Conservation (phyloP, 2,888 invertebrate genomes). For the Nemotelus nigrinus region DNA sequence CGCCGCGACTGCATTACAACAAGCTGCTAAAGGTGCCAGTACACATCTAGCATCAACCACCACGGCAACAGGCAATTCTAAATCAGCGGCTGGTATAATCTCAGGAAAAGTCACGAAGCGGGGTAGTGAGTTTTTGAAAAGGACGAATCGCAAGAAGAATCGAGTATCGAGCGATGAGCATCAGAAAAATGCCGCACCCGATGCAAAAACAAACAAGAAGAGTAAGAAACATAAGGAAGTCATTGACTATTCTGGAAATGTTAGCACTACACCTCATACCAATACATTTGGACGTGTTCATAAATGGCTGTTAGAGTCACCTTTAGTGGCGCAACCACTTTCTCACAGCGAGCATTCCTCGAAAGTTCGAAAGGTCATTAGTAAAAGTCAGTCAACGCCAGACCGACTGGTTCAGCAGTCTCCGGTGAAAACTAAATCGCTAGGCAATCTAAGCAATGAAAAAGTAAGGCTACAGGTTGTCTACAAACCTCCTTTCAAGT, state of each 20-base stretch:
- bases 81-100: conserved; percentile 28
- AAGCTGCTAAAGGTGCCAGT: conserved; percentile 11
- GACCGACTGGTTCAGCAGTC: conserved; percentile 74
- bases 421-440: conserved; percentile 74
- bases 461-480: conserved; percentile 85
- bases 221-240: conserved; percentile 74
- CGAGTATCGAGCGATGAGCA: conserved; percentile 67
- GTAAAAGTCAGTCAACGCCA: conserved; percentile 87
- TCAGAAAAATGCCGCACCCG: conserved; percentile 60
- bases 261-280: conserved; percentile 57
- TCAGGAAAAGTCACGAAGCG: conserved; percentile 47
- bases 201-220: conserved; percentile 65
- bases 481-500: conserved; percentile 88
- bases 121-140: conserved; percentile 58
- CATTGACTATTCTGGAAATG: conserved; percentile 52
- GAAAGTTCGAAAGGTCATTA: conserved; percentile 67
- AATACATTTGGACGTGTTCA: conserved; percentile 79
- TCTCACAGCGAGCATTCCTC: conserved; percentile 64
- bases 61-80: conserved; percentile 11
- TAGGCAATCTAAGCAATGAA: conserved; percentile 73
- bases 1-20: not conserved
- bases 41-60: not conserved
- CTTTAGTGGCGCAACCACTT: conserved; percentile 65
- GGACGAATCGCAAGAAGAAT: conserved; percentile 64
- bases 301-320: conserved; percentile 83